Percentiles rank a stretch among this genome's conserved stretches.
These are phyloP conservation scores for Xylocopa sonorina DNA, from an alignment of 1,140 invertebrate species.

Conservation along the genomic window DNA sequence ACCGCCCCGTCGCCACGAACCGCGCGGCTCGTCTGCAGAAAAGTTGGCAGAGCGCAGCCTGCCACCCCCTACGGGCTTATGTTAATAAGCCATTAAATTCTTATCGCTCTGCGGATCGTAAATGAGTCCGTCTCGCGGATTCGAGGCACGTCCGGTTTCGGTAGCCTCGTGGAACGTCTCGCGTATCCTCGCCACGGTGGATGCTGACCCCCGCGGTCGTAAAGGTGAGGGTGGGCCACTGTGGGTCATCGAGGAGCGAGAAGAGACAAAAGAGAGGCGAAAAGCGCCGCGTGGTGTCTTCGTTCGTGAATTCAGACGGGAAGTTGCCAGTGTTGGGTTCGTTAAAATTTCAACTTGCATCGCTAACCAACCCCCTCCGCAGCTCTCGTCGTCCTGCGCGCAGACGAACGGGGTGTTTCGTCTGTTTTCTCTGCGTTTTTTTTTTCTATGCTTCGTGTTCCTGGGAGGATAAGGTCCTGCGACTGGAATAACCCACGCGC, in stretches of 20 bases:
- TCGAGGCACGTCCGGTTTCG: conserved; percentile 56
- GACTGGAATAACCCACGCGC: conserved; percentile 46
- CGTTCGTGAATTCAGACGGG: conserved; percentile 47
- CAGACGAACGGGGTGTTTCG: background rate
- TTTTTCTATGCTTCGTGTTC: background rate
- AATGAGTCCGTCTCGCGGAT: conserved; percentile 61
- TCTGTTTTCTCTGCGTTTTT: background rate
- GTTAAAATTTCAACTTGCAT: conserved; percentile 65
- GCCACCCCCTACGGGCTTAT: conserved; percentile 33
- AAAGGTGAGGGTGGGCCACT: background rate
- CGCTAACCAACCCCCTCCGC: conserved; percentile 29
- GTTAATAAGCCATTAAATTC: conserved; percentile 69
- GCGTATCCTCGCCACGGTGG: background rate
- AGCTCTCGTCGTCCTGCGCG: no score
- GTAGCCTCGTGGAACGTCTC: conserved; percentile 31
- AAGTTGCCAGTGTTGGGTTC: conserved; percentile 36
- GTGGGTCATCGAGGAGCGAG: conserved; percentile 34
- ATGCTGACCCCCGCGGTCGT: conserved; percentile 14
- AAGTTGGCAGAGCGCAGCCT: conserved; percentile 2
- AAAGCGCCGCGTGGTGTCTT: conserved; percentile 15
- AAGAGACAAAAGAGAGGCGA: conserved; percentile 5
- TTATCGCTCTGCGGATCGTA: conserved; percentile 64
- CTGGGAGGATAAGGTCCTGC: conserved; percentile 20
- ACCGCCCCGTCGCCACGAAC: background rate
- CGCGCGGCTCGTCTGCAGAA: background rate